Evolutionary conservation across 2,888 invertebrate species (phyloP).

Genomic region (Tenthredo mesomela): DNA sequence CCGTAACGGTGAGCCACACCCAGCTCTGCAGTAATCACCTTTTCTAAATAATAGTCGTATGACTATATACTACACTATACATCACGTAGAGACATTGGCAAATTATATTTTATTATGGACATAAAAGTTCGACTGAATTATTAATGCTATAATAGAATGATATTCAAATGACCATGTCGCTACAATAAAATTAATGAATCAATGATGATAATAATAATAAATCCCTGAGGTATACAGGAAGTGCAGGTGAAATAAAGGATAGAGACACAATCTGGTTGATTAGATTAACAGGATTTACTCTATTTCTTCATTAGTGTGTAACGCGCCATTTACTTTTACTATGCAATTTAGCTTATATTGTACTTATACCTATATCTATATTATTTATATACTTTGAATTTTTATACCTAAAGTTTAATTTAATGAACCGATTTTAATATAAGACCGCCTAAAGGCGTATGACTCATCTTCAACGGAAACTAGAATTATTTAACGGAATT

Average conservation of each 20-base stretch:
- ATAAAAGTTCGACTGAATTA: neutral
- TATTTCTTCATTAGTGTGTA: no score
- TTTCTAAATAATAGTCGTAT: neutral
- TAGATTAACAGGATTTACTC: neutral
- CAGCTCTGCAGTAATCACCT: conserved; percentile 22
- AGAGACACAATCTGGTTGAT: neutral
- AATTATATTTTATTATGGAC: conserved; percentile 1
- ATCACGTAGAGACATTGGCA: neutral
- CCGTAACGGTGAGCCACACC: conserved; percentile 13
- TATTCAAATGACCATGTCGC: neutral
- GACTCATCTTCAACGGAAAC: neutral
- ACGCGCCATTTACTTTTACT: neutral
- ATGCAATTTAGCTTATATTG: neutral
- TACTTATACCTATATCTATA: neutral
- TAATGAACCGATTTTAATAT: neutral
- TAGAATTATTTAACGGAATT: conserved; percentile 33
- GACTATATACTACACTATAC: no score
- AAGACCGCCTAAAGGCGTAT: neutral
- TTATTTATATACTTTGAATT: neutral
- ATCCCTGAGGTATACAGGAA: neutral
- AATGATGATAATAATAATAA: neutral
- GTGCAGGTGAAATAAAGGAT: neutral
- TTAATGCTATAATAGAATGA: neutral
- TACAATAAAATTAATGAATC: neutral
- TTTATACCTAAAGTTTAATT: neutral